Conservation (phyloP, 2,797 vertebrate species). For the Pelobates cultripes region DNA sequence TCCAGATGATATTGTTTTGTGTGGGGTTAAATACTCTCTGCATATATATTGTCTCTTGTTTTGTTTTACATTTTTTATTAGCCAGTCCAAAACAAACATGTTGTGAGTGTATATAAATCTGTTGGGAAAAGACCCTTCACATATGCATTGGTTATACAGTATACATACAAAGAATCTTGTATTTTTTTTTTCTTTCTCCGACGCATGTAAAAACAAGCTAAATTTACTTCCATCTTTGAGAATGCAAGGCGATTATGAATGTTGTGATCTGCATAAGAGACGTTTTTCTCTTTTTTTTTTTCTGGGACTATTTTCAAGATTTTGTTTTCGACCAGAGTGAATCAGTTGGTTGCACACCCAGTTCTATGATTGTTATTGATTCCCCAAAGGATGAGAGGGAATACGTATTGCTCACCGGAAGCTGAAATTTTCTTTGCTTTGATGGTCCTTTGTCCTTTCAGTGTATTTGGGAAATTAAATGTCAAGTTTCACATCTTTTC, state of each 20-base stretch:
- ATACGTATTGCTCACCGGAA: neutral
- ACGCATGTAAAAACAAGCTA: slow-evolving; percentile 2
- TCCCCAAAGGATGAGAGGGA: neutral
- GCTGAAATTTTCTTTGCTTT: slow-evolving; percentile 24
- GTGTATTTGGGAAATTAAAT: slow-evolving; percentile 36
- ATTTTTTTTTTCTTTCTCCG: no score
- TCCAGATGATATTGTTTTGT: no score
- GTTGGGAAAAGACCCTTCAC: no score
- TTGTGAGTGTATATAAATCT: no score
- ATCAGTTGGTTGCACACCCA: slow-evolving; percentile 17
- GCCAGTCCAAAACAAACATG: no score
- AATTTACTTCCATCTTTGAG: slow-evolving; percentile 3
- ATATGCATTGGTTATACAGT: no score
- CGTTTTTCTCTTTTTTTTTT: slow-evolving; percentile 26
- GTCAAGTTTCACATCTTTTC: slow-evolving; percentile 24
- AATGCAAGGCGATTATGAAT: neutral
- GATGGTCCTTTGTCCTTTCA: neutral
- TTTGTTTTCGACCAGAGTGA: slow-evolving; percentile 26
- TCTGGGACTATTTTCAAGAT: slow-evolving; percentile 35
- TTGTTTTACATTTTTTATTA: no score
- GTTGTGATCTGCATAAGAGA: slow-evolving; percentile 11
- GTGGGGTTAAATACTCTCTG: no score
- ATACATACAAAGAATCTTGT: no score
- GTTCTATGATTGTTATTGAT: slow-evolving; percentile 12
- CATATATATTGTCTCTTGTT: no score